Evolutionary conservation across 2,888 invertebrate genomes (phyloP), one percentile per base, ranked within the genome.

Genomic region (Drosophila neoperkinsi): DNA sequence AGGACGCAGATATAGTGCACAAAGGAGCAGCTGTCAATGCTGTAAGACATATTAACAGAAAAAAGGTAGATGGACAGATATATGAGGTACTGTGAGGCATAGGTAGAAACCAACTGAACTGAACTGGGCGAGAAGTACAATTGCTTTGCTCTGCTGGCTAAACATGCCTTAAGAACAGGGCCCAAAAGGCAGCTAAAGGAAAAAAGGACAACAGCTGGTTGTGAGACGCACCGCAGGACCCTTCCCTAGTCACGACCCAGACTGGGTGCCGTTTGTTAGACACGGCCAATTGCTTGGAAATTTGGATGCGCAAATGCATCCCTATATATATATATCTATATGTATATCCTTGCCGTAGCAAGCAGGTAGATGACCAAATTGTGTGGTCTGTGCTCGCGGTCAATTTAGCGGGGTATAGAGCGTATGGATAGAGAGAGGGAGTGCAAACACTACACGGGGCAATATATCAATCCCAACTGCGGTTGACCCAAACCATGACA

Each of bases 201-300:
- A 51, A 56, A 76, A 85, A 83, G 84, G 87, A 88, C 84, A 86
- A 84, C 84, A 85, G 88, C 83, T 82, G 82, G 71, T 88, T 79
- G 84, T 69, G 87, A 66, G 71, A 55, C 77, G 83, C 83, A 65
- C 71, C 58, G 81, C 81, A 74, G 84, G 88, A 88, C 56, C 56
- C 57, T 61, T 62, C 66, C 53, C 53, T 67, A 38, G 56, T 11
- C 52, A 30, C 25, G 25, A 28, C 60, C 10, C 63, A 60, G 61
- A 66, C 69, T 67, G 78, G 68, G 60, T 66, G 62, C 51, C 68
- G 63, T 80, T 66, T 84, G 84, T 85, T 86, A 71, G 87, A 74
- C 89, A 84, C 84, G 87, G 89, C 70, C 89, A 88, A 85, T 85
- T 85, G 84, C 84, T 67, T 86, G 87, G 79, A 85, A 85, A 88